Base-by-base conservation (phyloP, 2,113 vertebrate species). In the Colinus virginianus region DNA sequence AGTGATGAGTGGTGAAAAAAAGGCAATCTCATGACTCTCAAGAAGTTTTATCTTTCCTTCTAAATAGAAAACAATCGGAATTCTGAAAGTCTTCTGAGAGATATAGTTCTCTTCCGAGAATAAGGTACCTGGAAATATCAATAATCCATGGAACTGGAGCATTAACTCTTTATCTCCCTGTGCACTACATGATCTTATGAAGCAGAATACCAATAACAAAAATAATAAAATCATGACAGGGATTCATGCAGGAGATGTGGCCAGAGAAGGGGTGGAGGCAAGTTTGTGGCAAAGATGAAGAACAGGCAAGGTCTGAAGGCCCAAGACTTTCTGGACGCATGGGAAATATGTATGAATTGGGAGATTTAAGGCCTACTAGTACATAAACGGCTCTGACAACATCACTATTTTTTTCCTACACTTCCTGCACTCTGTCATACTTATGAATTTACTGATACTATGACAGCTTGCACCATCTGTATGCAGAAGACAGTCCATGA, bases 361-460 rank as follows among this genome's bases (percentile, higher is more conserved):
- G 38, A 63, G 38, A 28, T 40, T 40, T 40, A 63, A 28, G 36
- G 61, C 38, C 61, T 63, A 40, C 38, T 19, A 63, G 61, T 63
- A 16, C 25, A 28, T 40, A 63, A 63, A 40, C 16, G 9, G 10
- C 11, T 19, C 38, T 40, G 61, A 12, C 5, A 7, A 40, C 25
- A 40, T 28, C 26, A 40, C 2, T 40, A 28, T 40, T 40, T 63
- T 10, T 40, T 63, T 40, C 61, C 61, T 40, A 40, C 17, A 28
- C 10, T 10, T 10, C 11, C 51, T 62, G 5, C 4, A 36, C 1
- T 1, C 12, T 71, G 11, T 56, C 43, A 11, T 32, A 25, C 4
- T 6, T 1, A 15, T 51, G 68, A 82, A 70, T 30, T 30, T 40
- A 59, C 30, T 5, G 9, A 5, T 58, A 15, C 6, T 43, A 32